phyloP scores from a whole-genome alignment of 1,140 invertebrate genomes.

The Aphidius ervi region DNA sequence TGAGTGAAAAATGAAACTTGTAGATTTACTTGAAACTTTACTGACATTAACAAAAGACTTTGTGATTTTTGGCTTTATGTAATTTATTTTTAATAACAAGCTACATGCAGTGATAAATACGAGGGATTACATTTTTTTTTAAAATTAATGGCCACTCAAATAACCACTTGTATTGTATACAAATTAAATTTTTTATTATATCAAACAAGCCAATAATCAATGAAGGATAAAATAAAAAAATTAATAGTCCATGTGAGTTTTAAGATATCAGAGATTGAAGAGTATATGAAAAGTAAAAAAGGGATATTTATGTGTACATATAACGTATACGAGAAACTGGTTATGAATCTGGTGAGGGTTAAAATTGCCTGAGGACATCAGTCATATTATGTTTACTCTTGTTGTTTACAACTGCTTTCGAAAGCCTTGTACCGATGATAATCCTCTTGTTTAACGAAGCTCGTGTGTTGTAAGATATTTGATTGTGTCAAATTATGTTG shows the following conservation, averaged over 20 bases:
- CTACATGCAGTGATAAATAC: too few species aligned
- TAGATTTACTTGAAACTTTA: too few species aligned
- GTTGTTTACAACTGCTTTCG: slow-evolving; percentile 44
- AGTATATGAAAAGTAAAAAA: not conserved
- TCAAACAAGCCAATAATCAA: too few species aligned
- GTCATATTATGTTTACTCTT: slow-evolving; percentile 54
- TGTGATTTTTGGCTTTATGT: not conserved
- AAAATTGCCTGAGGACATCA: slow-evolving; percentile 38
- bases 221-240: not conserved
- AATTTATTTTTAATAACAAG: too few species aligned
- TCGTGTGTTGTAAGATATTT: slow-evolving; percentile 26
- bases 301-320: not conserved
- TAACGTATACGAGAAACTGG: not conserved
- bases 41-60: too few species aligned
- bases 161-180: too few species aligned
- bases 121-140: too few species aligned
- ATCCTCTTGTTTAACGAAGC: slow-evolving; percentile 35
- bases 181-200: too few species aligned
- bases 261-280: not conserved
- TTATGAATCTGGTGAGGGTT: slow-evolving; percentile 18
- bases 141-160: too few species aligned
- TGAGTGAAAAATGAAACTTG: slow-evolving; percentile 28
- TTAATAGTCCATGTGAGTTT: not conserved
- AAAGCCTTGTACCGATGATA: slow-evolving; percentile 39
- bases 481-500: not conserved